These are phyloP conservation scores for Aramus guarauna DNA, from an alignment of 2,113 vertebrate genomes.

Conservation along the genomic window DNA sequence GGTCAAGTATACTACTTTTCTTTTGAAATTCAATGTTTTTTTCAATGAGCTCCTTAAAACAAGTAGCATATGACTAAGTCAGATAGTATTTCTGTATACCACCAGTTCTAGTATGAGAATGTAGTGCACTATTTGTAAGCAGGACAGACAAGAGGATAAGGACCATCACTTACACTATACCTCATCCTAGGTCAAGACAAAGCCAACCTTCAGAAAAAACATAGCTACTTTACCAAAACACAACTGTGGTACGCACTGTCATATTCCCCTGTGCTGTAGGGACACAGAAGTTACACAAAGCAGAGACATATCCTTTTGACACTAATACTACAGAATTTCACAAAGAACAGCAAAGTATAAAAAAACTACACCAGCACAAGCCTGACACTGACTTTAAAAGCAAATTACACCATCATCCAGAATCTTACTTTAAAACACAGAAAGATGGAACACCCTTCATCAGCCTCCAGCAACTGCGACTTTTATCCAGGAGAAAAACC, in stretches of 20 bases:
- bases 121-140: neutral
- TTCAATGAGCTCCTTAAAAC: neutral
- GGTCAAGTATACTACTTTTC: neutral
- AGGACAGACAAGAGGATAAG: neutral
- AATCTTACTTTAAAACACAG: slow-evolving; percentile 21
- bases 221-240: neutral
- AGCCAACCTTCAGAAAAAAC: neutral
- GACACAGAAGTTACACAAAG: neutral
- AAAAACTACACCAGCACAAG: neutral
- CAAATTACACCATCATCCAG: neutral
- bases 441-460: neutral
- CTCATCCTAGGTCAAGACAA: neutral
- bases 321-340: neutral
- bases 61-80: neutral
- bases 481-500: neutral
- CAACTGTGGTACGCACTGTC: neutral
- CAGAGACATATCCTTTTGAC: neutral
- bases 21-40: neutral
- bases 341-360: neutral
- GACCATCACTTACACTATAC: neutral
- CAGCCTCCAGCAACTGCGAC: neutral
- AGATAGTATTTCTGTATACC: neutral
- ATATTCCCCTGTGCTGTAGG: neutral
- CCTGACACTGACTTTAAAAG: neutral
- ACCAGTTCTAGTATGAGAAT: neutral